These are phyloP conservation scores for Ichneumoninae sp. DNA, from an alignment of 2,888 invertebrate species.

Conservation along the genomic window DNA sequence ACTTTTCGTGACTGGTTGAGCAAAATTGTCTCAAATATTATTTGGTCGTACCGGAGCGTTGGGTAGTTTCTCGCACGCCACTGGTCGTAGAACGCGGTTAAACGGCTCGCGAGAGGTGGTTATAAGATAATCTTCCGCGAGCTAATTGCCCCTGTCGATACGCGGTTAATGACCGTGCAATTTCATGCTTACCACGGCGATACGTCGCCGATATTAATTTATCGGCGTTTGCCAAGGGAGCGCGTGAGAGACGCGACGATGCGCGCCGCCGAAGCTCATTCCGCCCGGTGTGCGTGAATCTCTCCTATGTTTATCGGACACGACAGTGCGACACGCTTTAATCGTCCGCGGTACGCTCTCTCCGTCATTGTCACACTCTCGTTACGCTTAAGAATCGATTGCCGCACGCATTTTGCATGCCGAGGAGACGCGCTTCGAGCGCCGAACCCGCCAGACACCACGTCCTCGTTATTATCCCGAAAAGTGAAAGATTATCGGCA, in stretches of 20 bases:
- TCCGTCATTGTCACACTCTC: constrained; percentile 50
- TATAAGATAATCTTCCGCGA: constrained; percentile 70
- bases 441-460: constrained; percentile 24
- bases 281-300: constrained; percentile 70
- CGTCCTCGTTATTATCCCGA: constrained; percentile 72
- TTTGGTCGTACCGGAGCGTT: constrained; percentile 3
- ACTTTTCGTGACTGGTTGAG: neutral
- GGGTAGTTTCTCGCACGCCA: constrained; percentile 29
- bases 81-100: constrained; percentile 62
- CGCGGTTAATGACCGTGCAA: constrained; percentile 72
- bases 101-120: constrained; percentile 65
- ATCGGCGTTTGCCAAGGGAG: constrained; percentile 63
- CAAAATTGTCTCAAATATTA: neutral
- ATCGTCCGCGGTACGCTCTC: constrained; percentile 49
- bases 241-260: constrained; percentile 28
- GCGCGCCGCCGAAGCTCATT: constrained; percentile 60
- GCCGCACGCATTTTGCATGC: constrained; percentile 55
- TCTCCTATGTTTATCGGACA: constrained; percentile 40
- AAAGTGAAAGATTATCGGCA: constrained; percentile 77
- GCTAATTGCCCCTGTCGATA: constrained; percentile 75
- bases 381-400: constrained; percentile 50
- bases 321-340: constrained; percentile 55
- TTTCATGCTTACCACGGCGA: constrained; percentile 72
- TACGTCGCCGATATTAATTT: constrained; percentile 71
- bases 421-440: constrained; percentile 21